phyloP scores from a whole-genome alignment of 2,113 vertebrate species.

The Trogon surrucura region DNA sequence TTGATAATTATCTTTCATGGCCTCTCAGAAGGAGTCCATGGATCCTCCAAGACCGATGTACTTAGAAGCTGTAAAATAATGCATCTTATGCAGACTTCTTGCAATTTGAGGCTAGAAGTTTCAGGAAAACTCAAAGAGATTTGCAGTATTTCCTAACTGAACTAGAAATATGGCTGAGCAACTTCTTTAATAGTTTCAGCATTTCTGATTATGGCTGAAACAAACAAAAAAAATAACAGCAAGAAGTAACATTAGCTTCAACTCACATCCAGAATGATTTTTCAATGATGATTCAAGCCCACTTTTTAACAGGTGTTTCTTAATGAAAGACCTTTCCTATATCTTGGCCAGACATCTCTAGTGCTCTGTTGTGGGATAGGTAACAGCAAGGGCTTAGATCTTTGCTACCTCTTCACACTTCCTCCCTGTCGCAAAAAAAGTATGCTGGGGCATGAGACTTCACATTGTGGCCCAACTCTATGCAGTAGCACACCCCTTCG shows the following conservation, averaged over 20 bases:
- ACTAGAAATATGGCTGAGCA: neutral
- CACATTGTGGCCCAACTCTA: neutral
- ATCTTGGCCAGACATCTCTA: neutral
- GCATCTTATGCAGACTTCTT: neutral
- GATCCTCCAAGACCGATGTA: neutral
- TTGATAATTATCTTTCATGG: slow-evolving; percentile 3
- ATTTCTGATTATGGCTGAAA: neutral
- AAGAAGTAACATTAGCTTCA: neutral
- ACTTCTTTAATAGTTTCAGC: neutral
- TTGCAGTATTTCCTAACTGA: neutral
- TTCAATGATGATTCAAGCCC: neutral
- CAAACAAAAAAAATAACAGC: neutral
- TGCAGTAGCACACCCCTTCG: neutral
- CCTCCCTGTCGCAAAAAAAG: neutral
- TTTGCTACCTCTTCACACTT: neutral
- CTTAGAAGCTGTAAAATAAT: neutral
- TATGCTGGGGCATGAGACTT: neutral
- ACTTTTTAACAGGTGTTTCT: neutral
- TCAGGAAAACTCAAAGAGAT: neutral
- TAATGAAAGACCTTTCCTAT: neutral
- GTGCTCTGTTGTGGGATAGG: neutral
- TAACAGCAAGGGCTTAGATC: neutral
- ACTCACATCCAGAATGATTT: neutral
- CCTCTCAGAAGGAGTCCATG: neutral
- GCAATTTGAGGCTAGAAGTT: neutral